These are phyloP conservation scores for Tragelaphus imberbis DNA, from an alignment of 2,113 vertebrate species.

Conservation along the genomic window DNA sequence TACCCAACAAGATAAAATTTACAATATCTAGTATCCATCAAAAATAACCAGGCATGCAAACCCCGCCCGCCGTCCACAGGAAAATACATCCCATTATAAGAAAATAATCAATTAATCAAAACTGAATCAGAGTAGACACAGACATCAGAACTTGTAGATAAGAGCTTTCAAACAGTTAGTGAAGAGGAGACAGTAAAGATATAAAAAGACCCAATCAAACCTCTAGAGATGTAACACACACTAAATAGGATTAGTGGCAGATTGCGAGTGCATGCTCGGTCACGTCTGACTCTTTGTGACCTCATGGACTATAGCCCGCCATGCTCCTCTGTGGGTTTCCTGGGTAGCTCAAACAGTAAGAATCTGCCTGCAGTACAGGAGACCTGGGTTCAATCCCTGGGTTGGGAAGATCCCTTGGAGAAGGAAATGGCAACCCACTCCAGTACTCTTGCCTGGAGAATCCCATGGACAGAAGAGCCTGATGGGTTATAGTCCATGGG, in stretches of 20 bases:
- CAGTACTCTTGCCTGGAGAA: neutral
- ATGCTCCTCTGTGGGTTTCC: neutral
- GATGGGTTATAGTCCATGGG: neutral
- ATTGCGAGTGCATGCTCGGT: neutral
- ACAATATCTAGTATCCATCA: neutral
- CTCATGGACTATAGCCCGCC: neutral
- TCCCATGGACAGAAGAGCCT: neutral
- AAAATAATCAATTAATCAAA: conserved; percentile 24
- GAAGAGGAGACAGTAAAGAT: neutral
- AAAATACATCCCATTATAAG: neutral
- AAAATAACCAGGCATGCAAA: neutral
- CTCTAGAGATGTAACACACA: neutral
- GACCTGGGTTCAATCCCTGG: neutral
- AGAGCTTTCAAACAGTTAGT: neutral
- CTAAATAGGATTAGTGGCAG: neutral
- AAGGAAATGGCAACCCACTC: neutral
- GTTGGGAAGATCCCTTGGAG: neutral
- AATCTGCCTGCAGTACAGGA: neutral
- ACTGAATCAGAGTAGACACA: neutral
- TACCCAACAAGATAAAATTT: neutral
- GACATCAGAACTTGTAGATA: neutral
- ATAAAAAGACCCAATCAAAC: neutral
- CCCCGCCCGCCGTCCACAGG: neutral
- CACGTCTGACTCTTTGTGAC: neutral
- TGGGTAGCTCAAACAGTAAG: neutral